phyloP scores from a whole-genome alignment of 1,140 invertebrate species.

The Macrocentrus cingulum region DNA sequence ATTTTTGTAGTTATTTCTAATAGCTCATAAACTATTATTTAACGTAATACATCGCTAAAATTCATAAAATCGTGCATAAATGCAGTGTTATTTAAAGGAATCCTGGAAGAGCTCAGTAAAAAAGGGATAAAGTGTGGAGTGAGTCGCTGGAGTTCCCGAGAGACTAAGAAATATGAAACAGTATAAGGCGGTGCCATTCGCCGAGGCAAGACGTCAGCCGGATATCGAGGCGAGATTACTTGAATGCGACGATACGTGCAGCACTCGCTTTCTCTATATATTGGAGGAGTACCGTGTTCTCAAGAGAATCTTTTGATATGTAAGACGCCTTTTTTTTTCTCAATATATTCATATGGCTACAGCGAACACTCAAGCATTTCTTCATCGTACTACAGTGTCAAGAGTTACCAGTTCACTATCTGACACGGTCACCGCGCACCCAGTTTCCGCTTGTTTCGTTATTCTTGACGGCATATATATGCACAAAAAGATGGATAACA shows the following conservation, averaged over 20 bases:
- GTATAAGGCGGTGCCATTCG: slow-evolving; percentile 14
- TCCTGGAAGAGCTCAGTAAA: too few species aligned
- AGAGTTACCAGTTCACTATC: slow-evolving; percentile 5
- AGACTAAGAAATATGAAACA: slow-evolving; percentile 22
- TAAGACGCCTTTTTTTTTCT: background rate
- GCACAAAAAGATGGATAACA: slow-evolving; percentile 4
- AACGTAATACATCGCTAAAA: too few species aligned
- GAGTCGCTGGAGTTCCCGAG: background rate
- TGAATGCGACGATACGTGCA: slow-evolving; percentile 19
- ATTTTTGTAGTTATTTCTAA: too few species aligned
- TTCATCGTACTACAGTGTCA: slow-evolving; percentile 1
- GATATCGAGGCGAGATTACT: slow-evolving; percentile 27
- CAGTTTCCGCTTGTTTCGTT: slow-evolving; percentile 25
- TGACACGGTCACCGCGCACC: slow-evolving; percentile 21
- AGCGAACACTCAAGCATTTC: background rate
- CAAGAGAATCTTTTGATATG: background rate
- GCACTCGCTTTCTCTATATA: slow-evolving; percentile 3
- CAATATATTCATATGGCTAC: slow-evolving; percentile 9
- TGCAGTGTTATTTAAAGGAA: too few species aligned
- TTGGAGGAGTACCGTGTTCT: slow-evolving; percentile 6
- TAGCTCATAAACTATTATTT: too few species aligned
- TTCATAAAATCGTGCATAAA: too few species aligned
- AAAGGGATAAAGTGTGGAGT: background rate
- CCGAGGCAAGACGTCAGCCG: slow-evolving; percentile 26
- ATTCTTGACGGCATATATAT: slow-evolving; percentile 12